These are phyloP conservation scores for Pangasius sanitwongsei DNA, from an alignment of 2,797 vertebrate species.

Conservation along the genomic window DNA sequence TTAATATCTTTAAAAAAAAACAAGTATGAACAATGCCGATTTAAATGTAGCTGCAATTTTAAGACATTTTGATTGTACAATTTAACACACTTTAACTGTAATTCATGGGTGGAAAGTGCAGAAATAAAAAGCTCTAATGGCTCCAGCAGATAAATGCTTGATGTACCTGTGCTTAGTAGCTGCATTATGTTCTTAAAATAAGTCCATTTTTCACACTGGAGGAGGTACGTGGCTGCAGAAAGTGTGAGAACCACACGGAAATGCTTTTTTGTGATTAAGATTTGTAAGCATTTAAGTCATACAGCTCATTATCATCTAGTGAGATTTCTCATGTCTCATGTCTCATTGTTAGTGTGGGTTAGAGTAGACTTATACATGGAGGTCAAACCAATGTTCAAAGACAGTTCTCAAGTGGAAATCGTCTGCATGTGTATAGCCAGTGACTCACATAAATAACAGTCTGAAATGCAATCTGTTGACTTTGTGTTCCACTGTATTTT, in stretches of 20 bases:
- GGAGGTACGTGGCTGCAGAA: background rate
- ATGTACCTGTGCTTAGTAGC: background rate
- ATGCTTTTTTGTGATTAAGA: background rate
- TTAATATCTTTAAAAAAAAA: background rate
- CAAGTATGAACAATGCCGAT: background rate
- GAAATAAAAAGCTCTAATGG: conserved; percentile 6
- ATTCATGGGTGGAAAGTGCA: background rate
- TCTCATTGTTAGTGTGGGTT: background rate
- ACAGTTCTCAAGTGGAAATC: conserved; percentile 48
- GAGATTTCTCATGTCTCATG: background rate
- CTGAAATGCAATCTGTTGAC: conserved; percentile 19
- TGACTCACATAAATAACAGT: conserved; percentile 25
- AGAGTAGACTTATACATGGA: background rate
- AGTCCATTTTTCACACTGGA: background rate
- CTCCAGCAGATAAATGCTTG: background rate
- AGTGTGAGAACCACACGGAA: background rate
- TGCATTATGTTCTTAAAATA: conserved; percentile 17
- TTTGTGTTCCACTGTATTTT: background rate
- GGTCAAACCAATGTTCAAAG: conserved; percentile 55
- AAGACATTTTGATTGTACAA: background rate
- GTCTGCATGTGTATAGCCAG: conserved; percentile 38
- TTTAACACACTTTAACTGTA: background rate
- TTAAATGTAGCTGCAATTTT: background rate
- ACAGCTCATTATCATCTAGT: background rate
- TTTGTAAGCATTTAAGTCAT: background rate